Evolutionary conservation across 2,888 invertebrate species (phyloP).

Genomic region (Lasius platythorax): DNA sequence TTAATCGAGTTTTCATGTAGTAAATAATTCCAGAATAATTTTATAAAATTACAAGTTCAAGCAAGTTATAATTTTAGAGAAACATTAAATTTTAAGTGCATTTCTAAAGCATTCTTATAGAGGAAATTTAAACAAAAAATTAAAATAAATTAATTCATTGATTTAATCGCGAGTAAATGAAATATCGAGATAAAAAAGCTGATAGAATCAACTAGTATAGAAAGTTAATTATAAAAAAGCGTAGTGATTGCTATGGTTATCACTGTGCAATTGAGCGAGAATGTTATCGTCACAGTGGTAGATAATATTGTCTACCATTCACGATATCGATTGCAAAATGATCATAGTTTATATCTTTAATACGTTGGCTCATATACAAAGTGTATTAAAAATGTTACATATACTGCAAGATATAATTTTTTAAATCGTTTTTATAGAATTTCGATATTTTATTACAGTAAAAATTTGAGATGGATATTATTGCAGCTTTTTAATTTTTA

Average conservation of each 20-base stretch:
- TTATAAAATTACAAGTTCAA: conserved; percentile 1
- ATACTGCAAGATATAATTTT: neutral
- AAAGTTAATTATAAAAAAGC: conserved; percentile 8
- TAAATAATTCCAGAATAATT: conserved; percentile 45
- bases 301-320: neutral
- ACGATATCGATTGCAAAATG: neutral
- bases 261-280: neutral
- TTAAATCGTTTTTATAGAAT: neutral
- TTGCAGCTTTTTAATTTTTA: neutral
- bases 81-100: conserved; percentile 24
- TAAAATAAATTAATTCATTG: neutral
- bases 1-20: conserved; percentile 18
- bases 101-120: neutral
- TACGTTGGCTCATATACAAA: neutral
- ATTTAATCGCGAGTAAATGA: neutral
- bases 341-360: neutral
- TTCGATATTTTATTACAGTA: neutral
- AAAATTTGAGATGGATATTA: neutral
- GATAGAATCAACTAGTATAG: neutral
- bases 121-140: neutral
- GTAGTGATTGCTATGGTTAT: neutral
- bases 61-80: conserved; percentile 11
- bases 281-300: neutral
- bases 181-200: neutral
- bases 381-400: neutral